These are phyloP conservation scores for Tinea semifulvella DNA, from an alignment of 2,888 invertebrate genomes.

Conservation along the genomic window DNA sequence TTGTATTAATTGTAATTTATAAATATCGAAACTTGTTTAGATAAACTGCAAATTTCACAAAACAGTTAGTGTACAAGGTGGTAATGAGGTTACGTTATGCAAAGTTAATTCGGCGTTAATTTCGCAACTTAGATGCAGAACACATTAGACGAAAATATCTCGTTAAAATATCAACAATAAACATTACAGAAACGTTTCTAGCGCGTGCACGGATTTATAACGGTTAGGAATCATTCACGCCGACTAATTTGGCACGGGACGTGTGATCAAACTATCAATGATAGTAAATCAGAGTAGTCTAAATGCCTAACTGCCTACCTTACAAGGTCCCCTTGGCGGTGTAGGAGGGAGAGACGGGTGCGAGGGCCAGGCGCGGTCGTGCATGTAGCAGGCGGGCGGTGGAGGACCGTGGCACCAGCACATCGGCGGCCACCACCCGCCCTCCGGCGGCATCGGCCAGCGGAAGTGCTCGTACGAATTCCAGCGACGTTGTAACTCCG, in stretches of 20 bases:
- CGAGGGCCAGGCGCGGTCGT: constrained; percentile 58
- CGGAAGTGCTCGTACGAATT: constrained; percentile 69
- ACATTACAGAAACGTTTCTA: neutral
- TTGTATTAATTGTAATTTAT: no score
- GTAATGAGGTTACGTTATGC: constrained; percentile 3
- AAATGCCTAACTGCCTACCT: constrained; percentile 40
- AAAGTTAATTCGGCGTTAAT: neutral
- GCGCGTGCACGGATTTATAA: neutral
- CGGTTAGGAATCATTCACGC: neutral
- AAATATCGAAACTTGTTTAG: neutral
- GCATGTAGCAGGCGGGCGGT: constrained; percentile 56
- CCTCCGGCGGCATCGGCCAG: constrained; percentile 52
- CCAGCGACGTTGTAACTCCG: constrained; percentile 53
- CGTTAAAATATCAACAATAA: neutral
- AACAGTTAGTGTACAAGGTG: neutral
- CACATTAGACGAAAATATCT: neutral
- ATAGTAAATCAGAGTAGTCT: constrained; percentile 17
- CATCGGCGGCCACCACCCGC: constrained; percentile 56
- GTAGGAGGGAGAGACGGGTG: constrained; percentile 52
- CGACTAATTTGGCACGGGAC: neutral
- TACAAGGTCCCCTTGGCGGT: constrained; percentile 41
- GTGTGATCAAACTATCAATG: constrained; percentile 3
- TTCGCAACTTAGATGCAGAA: neutral
- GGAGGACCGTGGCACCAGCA: constrained; percentile 58
- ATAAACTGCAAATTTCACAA: neutral